These are phyloP conservation scores for Pygoscelis adeliae DNA, from an alignment of 2,113 vertebrate genomes.

Conservation along the genomic window DNA sequence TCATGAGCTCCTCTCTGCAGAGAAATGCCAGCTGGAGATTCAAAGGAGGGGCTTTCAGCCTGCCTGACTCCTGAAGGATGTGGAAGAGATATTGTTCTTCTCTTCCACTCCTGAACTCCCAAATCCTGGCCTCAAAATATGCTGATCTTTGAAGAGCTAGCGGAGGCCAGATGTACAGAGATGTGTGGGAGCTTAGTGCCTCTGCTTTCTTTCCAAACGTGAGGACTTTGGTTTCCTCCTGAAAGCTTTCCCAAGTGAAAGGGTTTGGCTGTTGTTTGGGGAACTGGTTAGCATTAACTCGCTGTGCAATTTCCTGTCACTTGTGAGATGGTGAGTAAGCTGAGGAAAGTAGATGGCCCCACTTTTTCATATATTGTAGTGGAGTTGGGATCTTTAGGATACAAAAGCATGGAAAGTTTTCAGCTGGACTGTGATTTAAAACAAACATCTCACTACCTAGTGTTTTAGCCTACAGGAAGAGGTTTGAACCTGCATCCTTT, in stretches of 20 bases:
- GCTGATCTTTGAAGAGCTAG: not conserved
- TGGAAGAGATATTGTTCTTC: not conserved
- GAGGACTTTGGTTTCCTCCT: not conserved
- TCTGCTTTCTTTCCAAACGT: conserved; percentile 26
- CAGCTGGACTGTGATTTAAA: not conserved
- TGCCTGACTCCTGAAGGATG: not conserved
- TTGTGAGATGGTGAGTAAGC: not conserved
- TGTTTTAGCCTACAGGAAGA: not conserved
- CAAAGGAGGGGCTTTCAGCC: not conserved
- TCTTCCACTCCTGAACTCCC: not conserved
- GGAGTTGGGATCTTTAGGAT: not conserved
- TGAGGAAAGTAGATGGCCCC: not conserved
- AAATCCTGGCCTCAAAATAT: not conserved
- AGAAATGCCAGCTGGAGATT: conserved; percentile 1
- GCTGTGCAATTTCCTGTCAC: conserved; percentile 42
- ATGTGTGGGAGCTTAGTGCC: not conserved
- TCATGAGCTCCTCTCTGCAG: not conserved
- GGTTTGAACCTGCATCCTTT: not conserved
- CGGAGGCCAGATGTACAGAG: not conserved
- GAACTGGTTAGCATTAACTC: conserved; percentile 25
- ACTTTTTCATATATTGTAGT: not conserved
- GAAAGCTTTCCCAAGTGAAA: conserved; percentile 1
- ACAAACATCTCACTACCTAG: not conserved
- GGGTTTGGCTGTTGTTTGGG: conserved; percentile 12
- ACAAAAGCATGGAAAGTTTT: not conserved